phyloP scores from a whole-genome alignment of 1,140 invertebrate species.

The Drosophila bocki region DNA sequence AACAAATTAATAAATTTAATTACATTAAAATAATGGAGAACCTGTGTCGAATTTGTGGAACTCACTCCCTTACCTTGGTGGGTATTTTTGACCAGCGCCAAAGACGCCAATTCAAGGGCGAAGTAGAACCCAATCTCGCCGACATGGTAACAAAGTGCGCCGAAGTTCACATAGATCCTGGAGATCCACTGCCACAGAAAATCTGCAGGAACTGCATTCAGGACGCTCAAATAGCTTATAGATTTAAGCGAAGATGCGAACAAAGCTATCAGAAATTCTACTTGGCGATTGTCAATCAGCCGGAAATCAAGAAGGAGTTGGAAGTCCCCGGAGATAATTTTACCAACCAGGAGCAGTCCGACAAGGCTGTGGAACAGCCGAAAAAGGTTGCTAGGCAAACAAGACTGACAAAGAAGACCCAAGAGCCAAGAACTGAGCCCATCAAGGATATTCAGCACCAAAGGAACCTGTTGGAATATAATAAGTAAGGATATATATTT shows the following conservation, averaged over 20 bases:
- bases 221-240: constrained; percentile 24
- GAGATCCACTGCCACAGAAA: constrained; percentile 25
- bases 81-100: constrained; percentile 20
- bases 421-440: not conserved
- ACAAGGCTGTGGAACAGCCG: not conserved
- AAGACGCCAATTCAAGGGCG: not conserved
- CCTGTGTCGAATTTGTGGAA: constrained; percentile 28
- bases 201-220: constrained; percentile 35
- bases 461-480: no score
- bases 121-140: constrained; percentile 6
- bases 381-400: not conserved
- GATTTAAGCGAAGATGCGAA: constrained; percentile 34
- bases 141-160: constrained; percentile 29
- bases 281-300: not conserved
- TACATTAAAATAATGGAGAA: constrained; percentile 7
- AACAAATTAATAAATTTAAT: not conserved
- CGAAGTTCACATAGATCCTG: constrained; percentile 9
- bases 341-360: not conserved
- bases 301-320: constrained; percentile 8
- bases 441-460: constrained; percentile 5
- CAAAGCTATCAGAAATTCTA: constrained; percentile 22
- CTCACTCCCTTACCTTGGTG: constrained; percentile 6
- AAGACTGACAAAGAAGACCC: not conserved
- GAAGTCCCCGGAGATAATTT: not conserved
- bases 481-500: not conserved